Percentiles rank a stretch among this genome's conserved stretches.
Evolutionary conservation across 2,797 vertebrate genomes (phyloP).

Genomic region (Eospalax fontanierii): DNA sequence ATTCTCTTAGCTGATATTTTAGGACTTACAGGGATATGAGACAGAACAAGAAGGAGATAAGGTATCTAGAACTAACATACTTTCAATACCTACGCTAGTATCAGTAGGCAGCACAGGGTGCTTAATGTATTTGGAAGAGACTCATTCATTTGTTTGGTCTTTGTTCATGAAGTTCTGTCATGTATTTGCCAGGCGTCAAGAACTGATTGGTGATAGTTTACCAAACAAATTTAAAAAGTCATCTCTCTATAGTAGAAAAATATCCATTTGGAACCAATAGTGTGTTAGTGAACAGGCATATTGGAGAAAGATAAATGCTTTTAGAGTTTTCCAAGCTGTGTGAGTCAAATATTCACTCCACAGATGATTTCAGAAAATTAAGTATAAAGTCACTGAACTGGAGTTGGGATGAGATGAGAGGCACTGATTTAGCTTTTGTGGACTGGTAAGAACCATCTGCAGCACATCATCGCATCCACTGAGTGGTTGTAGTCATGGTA

Average conservation of each 20-base stretch:
- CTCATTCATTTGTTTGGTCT: background rate
- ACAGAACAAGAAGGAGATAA: conserved; percentile 17
- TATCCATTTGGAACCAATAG: background rate
- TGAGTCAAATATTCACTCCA: background rate
- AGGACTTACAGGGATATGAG: background rate
- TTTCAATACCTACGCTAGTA: background rate
- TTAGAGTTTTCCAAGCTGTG: background rate
- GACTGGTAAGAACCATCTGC: background rate
- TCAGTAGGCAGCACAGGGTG: background rate
- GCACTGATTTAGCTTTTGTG: background rate
- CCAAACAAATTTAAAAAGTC: conserved; percentile 5
- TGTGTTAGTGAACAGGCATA: background rate
- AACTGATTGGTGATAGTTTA: background rate
- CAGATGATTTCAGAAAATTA: background rate
- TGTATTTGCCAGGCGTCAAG: background rate
- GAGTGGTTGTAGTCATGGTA: background rate
- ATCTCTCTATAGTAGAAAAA: background rate
- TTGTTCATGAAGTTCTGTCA: background rate
- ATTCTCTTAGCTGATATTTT: background rate
- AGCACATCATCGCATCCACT: background rate
- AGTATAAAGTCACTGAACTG: background rate
- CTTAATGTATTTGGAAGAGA: background rate
- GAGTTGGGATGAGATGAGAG: background rate
- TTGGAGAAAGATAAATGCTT: background rate
- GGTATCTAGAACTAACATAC: conserved; percentile 5